A percentile compares a stretch with the other conserved stretches of the same genome.
Conservation (phyloP, 2,113 vertebrate genomes). For the Macaca nemestrina region DNA sequence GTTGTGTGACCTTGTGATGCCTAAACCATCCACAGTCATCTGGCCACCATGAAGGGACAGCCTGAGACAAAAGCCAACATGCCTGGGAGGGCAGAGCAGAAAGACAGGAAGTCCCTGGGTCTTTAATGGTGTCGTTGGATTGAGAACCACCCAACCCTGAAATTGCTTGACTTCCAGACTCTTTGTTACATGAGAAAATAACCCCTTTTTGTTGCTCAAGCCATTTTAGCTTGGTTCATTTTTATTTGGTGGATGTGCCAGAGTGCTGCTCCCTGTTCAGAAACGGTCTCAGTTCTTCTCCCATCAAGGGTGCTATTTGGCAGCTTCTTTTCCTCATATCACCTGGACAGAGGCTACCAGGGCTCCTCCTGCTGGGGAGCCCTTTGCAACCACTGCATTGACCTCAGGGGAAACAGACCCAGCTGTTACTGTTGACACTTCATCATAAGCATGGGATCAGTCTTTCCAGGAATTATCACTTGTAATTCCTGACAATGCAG, state of each 20-base stretch:
- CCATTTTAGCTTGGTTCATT: not conserved
- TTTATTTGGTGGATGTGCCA: not conserved
- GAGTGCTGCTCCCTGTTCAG: not conserved
- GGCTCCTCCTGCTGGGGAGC: not conserved
- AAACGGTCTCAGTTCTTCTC: not conserved
- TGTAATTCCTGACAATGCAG: not conserved
- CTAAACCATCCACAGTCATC: not conserved
- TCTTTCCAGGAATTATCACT: not conserved
- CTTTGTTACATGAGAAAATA: not conserved
- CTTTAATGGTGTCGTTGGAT: not conserved
- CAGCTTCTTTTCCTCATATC: not conserved
- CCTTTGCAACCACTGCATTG: not conserved
- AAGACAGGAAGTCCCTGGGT: not conserved
- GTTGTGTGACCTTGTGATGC: not conserved
- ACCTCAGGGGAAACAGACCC: not conserved
- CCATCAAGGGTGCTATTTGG: not conserved
- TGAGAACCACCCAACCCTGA: not conserved
- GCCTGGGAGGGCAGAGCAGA: not conserved
- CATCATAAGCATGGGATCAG: not conserved
- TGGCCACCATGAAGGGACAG: not conserved
- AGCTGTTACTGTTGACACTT: not conserved
- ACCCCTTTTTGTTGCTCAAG: not conserved
- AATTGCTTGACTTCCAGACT: not conserved
- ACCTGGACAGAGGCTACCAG: not conserved
- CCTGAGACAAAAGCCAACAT: not conserved